A percentile compares a stretch with the other conserved stretches of the same genome.
phyloP scores from a whole-genome alignment of 2,888 invertebrate species.

The Blastobasis adustella region DNA sequence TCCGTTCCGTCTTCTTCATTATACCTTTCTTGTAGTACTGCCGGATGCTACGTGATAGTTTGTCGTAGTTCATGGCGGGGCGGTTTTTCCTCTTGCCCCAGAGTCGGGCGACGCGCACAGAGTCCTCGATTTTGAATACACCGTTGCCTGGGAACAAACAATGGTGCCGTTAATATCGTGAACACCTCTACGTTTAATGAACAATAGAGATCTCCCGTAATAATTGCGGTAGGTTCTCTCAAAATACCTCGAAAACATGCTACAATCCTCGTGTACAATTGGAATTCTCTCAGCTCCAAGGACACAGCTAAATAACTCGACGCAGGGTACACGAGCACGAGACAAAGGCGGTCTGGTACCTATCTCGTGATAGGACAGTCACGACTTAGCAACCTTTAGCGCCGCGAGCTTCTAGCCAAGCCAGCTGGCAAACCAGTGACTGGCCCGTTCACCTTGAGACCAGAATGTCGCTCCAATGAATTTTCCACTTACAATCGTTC shows the following conservation, averaged over 20 bases:
- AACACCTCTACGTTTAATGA: slow-evolving; percentile 14
- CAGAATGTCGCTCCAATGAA: slow-evolving; percentile 41
- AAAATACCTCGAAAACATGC: background rate
- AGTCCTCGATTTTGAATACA: slow-evolving; percentile 99
- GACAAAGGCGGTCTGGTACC: slow-evolving; percentile 25
- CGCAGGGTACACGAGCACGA: slow-evolving; percentile 28
- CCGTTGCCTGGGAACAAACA: slow-evolving; percentile 78
- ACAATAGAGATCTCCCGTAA: background rate
- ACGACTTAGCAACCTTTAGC: slow-evolving; percentile 50
- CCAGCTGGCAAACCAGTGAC: slow-evolving; percentile 32
- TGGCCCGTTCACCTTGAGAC: slow-evolving; percentile 45
- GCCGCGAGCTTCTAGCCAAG: slow-evolving; percentile 32
- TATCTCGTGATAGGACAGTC: slow-evolving; percentile 33
- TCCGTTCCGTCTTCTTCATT: slow-evolving; percentile 99
- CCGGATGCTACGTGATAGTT: slow-evolving; percentile 95
- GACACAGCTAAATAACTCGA: slow-evolving; percentile 14
- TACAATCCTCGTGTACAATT: background rate
- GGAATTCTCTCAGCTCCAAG: background rate
- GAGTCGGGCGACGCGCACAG: slow-evolving; percentile 95
- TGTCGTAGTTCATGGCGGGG: slow-evolving; percentile 99
- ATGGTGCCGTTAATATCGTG: background rate
- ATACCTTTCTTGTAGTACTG: slow-evolving; percentile 99
- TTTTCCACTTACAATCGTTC: slow-evolving; percentile 25
- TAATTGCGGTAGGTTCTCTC: background rate
- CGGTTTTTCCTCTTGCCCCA: slow-evolving; percentile 99